Conservation (phyloP, 2,797 vertebrate species). For the Scarus forsteni region DNA sequence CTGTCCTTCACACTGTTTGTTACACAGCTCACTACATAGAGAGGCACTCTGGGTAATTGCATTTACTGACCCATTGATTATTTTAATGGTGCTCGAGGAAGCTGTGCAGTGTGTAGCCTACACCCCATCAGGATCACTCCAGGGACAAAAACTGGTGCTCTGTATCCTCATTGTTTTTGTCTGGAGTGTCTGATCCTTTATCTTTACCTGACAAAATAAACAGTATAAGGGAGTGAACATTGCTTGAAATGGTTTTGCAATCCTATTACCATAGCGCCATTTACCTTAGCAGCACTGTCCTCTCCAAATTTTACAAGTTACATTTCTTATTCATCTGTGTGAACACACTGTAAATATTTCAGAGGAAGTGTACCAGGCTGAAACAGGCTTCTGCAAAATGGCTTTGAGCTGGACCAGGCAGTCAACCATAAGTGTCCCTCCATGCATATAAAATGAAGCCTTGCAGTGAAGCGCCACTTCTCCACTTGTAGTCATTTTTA, state of each 20-base stretch:
- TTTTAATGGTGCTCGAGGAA: conserved; percentile 66
- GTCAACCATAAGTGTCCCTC: conserved; percentile 17
- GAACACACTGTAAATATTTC: conserved; percentile 10
- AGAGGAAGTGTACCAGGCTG: conserved; percentile 4
- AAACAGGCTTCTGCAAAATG: background rate
- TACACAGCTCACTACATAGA: conserved; percentile 33
- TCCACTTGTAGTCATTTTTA: conserved; percentile 36
- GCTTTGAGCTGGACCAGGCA: background rate
- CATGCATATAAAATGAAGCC: conserved; percentile 17
- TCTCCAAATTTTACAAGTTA: background rate
- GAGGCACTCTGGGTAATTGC: conserved; percentile 83
- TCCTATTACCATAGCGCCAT: background rate
- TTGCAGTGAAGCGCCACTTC: conserved; percentile 2
- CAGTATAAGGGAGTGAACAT: background rate
- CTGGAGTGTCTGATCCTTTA: conserved; percentile 4
- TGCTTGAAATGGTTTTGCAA: conserved; percentile 13
- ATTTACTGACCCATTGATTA: conserved; percentile 80
- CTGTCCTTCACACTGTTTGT: conserved; percentile 30
- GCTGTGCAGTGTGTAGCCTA: conserved; percentile 38
- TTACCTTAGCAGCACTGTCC: background rate
- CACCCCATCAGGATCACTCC: conserved; percentile 56
- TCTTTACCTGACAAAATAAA: conserved; percentile 13
- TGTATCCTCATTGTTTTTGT: conserved; percentile 22
- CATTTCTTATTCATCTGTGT: background rate
- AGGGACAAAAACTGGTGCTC: conserved; percentile 40